These are phyloP conservation scores for Pampus argenteus DNA, from an alignment of 2,797 vertebrate genomes.

Conservation along the genomic window DNA sequence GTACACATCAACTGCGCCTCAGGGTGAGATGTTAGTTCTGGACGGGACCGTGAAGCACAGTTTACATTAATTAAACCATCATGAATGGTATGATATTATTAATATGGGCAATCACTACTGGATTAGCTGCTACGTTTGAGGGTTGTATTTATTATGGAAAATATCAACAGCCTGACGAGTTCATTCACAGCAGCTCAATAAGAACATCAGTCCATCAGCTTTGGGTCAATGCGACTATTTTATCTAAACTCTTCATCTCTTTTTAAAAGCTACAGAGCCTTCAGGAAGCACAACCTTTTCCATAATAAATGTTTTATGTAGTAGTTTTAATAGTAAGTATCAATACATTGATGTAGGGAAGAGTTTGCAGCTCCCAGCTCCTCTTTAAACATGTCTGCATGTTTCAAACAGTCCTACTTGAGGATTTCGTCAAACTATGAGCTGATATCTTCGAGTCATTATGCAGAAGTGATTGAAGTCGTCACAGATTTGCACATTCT, in stretches of 20 bases:
- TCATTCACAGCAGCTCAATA: conserved; percentile 34
- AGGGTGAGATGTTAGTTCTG: conserved; percentile 9
- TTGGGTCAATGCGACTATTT: conserved; percentile 25
- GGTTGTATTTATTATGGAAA: conserved; percentile 14
- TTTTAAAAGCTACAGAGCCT: conserved; percentile 1
- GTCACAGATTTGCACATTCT: not conserved
- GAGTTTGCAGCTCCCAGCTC: not conserved
- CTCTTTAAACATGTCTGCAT: not conserved
- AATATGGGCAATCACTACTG: conserved; percentile 31
- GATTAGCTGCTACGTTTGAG: conserved; percentile 39
- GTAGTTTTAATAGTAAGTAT: conserved; percentile 3
- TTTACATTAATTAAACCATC: conserved; percentile 32
- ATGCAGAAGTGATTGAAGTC: conserved; percentile 17
- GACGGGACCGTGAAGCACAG: conserved; percentile 4
- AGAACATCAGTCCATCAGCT: conserved; percentile 21
- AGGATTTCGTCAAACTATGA: conserved; percentile 29
- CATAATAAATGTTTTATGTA: not conserved
- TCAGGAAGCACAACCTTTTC: too few species aligned
- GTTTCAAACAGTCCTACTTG: conserved; percentile 23
- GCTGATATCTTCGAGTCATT: conserved; percentile 20
- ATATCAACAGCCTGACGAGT: conserved; percentile 26
- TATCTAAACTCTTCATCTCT: not conserved
- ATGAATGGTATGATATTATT: not conserved
- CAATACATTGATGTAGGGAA: not conserved
- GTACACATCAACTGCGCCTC: conserved; percentile 32